Evolutionary conservation across 2,113 vertebrate genomes (phyloP), one percentile per base, ranked within the genome.

Genomic region (Cyphomyrus discorhynchus): DNA sequence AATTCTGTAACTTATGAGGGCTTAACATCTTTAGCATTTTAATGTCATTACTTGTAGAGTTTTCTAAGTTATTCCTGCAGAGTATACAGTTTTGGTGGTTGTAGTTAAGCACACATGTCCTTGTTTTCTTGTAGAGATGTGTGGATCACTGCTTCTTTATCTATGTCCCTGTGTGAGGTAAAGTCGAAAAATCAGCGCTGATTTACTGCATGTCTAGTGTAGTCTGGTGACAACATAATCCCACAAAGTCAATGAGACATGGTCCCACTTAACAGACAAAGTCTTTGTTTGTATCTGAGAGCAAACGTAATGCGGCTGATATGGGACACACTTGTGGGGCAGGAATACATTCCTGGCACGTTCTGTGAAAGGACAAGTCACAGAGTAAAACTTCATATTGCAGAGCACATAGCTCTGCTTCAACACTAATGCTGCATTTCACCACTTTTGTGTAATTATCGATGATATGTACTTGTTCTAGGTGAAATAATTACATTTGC

Each of bases 131-230:
- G 39, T 47, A 47, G 19, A 47, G 42, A 47, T 47, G 82, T 84
- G 82, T 84, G 82, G 17, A 84, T 84, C 17, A n/a, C 19, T n/a
- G 21, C 35, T 17, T 80, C 74, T 35, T 39, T 39, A 35, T 39
- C 42, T 17, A 74, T 11, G 13, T n/a, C 56, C 24, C 10, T 74
- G 66, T 74, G 66, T 39, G 42, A 82, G 77, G 39, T 82, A 82
- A 82, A 84, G 82, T 47, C 3, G 21, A 46, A 47, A 47, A 21
- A 10, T 11, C 42, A 47, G 19, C 0, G 19, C 82, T 46, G 82
- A 84, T 84, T 84, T 84, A 84, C 42, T 21, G 42, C 82, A 84
- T 10, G 39, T n/a, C 82, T 84, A n/a, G 82, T 84, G 82, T 45
- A 84, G 39, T 13, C 19, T 84, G 45, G 7, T 84, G 82, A 47